A percentile compares a stretch with the other conserved stretches of the same genome.
These are phyloP conservation scores for Brachionus paranguensis DNA, from an alignment of 1,140 invertebrate genomes.

Conservation along the genomic window DNA sequence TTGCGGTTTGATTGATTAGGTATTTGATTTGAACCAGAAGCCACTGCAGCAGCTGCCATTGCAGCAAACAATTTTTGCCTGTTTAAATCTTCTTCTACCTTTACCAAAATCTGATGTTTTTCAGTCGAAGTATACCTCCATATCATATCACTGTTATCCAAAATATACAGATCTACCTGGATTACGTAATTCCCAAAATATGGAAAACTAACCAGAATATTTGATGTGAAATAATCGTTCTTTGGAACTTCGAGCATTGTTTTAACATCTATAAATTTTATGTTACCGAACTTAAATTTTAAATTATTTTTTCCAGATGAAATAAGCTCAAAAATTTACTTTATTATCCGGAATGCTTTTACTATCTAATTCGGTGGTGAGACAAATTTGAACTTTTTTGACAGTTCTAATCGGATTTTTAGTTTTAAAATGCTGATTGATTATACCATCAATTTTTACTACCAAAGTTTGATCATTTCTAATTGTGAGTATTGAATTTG, in stretches of 20 bases:
- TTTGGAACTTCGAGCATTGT: neutral
- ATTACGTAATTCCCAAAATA: slow-evolving; percentile 40
- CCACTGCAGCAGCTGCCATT: neutral
- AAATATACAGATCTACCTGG: slow-evolving; percentile 26
- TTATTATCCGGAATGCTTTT: slow-evolving; percentile 34
- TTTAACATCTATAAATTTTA: slow-evolving; percentile 27
- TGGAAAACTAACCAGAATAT: slow-evolving; percentile 20
- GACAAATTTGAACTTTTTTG: slow-evolving; percentile 18
- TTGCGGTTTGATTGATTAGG: neutral
- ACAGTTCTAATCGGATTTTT: neutral
- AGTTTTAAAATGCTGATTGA: slow-evolving; percentile 24
- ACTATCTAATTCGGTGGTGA: slow-evolving; percentile 10
- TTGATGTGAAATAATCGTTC: slow-evolving; percentile 29
- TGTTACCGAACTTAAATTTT: neutral
- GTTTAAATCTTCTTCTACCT: slow-evolving; percentile 3
- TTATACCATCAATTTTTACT: slow-evolving; percentile 38
- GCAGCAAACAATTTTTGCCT: slow-evolving; percentile 8
- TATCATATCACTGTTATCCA: slow-evolving; percentile 27
- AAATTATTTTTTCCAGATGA: no score
- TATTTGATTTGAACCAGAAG: neutral
- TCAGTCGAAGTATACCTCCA: slow-evolving; percentile 14
- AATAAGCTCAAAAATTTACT: neutral
- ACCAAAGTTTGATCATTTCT: slow-evolving; percentile 28
- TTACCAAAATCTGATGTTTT: slow-evolving; percentile 27
- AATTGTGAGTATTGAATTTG: slow-evolving; percentile 12